Conservation (phyloP, 2,797 vertebrate species). For the Phrynocephalus vlangalii region DNA sequence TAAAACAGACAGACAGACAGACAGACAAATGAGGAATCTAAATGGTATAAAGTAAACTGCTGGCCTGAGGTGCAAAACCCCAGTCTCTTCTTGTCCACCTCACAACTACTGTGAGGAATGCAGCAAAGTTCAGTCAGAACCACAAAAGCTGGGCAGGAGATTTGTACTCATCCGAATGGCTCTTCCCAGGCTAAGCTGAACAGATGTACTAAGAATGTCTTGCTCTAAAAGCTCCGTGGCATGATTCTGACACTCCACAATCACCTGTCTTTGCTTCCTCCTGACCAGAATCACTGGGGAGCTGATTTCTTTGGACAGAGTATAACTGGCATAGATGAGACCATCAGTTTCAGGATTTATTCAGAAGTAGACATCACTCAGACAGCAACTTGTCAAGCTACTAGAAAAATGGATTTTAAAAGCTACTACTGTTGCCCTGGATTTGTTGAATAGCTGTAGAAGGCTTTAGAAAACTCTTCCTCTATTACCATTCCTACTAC, state of each 20-base stretch:
- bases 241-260: not conserved
- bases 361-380: slow-evolving; percentile 29
- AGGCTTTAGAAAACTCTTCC: not conserved
- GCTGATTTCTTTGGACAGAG: not conserved
- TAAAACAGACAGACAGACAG: too few relatives aligned
- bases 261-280: slow-evolving; percentile 2
- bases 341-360: slow-evolving; percentile 13
- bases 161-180: not conserved
- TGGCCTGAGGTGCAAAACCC: too few relatives aligned
- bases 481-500: too few relatives aligned
- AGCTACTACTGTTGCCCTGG: not conserved
- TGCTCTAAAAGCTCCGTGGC: not conserved
- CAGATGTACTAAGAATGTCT: not conserved
- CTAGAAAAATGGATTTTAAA: slow-evolving; percentile 3
- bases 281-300: not conserved
- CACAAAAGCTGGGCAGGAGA: not conserved
- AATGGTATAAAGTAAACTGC: too few relatives aligned
- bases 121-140: not conserved
- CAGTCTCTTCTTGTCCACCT: too few relatives aligned
- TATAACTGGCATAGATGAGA: not conserved
- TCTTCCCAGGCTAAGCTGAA: not conserved
- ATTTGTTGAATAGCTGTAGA: slow-evolving; percentile 1
- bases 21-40: too few relatives aligned
- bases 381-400: not conserved
- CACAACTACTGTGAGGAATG: not conserved